Evolutionary conservation across 2,888 invertebrate genomes (phyloP), one percentile per base, ranked within the genome.

Genomic region (Nemotelus pantherinus): DNA sequence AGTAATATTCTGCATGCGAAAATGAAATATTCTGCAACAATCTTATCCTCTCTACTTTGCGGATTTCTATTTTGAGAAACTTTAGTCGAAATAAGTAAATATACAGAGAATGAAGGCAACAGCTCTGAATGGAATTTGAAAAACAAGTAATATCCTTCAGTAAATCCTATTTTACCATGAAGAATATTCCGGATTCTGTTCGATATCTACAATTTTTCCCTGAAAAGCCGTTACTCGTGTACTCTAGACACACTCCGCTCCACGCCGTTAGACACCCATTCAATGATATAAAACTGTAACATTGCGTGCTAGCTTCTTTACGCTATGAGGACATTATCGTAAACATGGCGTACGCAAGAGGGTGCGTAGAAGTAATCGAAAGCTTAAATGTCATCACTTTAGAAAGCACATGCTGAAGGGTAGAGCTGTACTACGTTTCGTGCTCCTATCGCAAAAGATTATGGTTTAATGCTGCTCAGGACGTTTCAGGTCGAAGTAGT

Each of bases 331-430:
- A 53, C 7, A 53, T 53, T 53, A 53, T 53, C 53, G 53, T 53
- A 53, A 53, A 53, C 53, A 53, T 53, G 7, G 10, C 10, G 53
- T 53, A 53, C 53, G 53, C 53, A 53, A 53, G 53, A 53, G 53
- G 53, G 53, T 53, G 53, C 53, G 53, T 53, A 53, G 10, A 53
- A 53, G 53, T 53, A 53, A 53, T 53, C 53, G 53, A 53, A 53
- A 53, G 53, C 53, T 53, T 53, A 10, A 53, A 53, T 53, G 53
- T 53, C 53, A 53, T 53, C 53, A 10, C 53, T 53, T 53, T 53
- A 6, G 10, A 53, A 53, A 53, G 25, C 25, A 25, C 25, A 53
- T 6, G 53, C 53, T 53, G 53, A 10, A 10, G 7, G 53, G 53
- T 9, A 6, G 53, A 10, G 53, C 7, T 25, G 25, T 25, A 25